Base-by-base conservation (phyloP, 2,888 invertebrate genomes). In the Scotopteryx bipunctaria region DNA sequence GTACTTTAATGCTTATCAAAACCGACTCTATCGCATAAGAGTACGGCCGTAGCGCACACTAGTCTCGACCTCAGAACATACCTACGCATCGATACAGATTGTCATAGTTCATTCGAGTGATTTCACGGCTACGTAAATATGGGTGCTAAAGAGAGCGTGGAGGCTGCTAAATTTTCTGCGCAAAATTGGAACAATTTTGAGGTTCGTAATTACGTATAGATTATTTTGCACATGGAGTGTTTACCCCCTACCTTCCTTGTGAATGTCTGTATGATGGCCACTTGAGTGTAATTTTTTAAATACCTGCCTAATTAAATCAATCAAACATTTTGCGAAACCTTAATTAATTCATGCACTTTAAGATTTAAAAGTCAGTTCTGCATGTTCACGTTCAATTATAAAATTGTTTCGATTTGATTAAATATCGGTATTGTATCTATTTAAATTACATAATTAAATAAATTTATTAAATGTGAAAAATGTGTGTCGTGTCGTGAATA, bases 101-200 rank as follows among this genome's bases (percentile, higher is more conserved):
- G 70, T 81, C 86, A 82, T 86, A 83, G 79, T 78, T 78, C 81
- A 86, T 86, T 81, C 75, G 80, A 88, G 89, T 87, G 89, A 85
- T 83, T 77, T 83, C 82, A 83, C 83, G 73, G 81, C 75, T 83
- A 78, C 81, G 76, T 86, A 87, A 91, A 90, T 83, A 94, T 94
- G 95, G 95, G 95, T 90, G 94, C 94, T 86, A 95, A 95, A 92
- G 94, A 94, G 86, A 95, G 94, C 92, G 94, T 94, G 85, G 94
- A 95, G 86, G 94, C 94, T 80, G 94, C 94, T 83, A 94, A 94
- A 93, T 93, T 94, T 91, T 94, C 94, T 91, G 93, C 94, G 90
- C 94, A 94, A 92, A 94, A 94, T 91, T 95, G 94, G 95, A 94
- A 93, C 91, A 94, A 94, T 90, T 91, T 94, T 79, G 94, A 94